Evolutionary conservation across 2,797 vertebrate species (phyloP), one percentile per base, ranked within the genome.

Genomic region (Typhlichthys eigenmanni): DNA sequence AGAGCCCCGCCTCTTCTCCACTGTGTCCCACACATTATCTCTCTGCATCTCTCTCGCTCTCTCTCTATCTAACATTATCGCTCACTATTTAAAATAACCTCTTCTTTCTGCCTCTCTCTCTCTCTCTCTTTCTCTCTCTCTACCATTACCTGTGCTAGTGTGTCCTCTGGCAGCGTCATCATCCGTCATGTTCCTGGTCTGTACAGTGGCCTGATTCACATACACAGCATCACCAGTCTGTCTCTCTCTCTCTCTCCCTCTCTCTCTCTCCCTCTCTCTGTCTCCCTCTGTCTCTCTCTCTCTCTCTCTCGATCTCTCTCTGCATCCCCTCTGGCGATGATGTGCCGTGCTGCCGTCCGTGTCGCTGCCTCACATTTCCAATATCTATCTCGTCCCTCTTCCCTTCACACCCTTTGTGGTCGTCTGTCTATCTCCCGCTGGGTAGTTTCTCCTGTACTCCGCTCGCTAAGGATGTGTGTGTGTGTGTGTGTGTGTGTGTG

Each of bases 151-250:
- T 60, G 8, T 57, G n/a, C 16, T 3, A 16, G 29, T 59, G 66
- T 57, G 67, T 71, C 76, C 66, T 66, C 53, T 68, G 38, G 49
- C 67, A 60, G 62, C 71, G 59, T 84, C 80, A 80, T 79, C 83
- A 66, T 67, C 78, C 70, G 71, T 84, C 74, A 75, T 59, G 72
- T 80, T 72, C 13, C 24, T 48, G 62, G 69, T 60, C 58, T 80
- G 71, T 79, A 60, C 62, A 48, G 59, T 62, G 4, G 16, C 67
- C 4, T 85, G 85, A 90, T 81, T 87, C 85, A 80, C 74, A 64
- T 67, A 60, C 47, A 16, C 65, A 14, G 29, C 73, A 11, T 75
- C 78, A 78, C 69, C 75, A 54, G 63, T 74, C 49, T 68, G 73
- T 82, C 72, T 61, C 76, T 79, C 76, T 75, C 69, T 69, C 79